Percentiles rank a stretch among this genome's conserved stretches.
Conservation (phyloP, 2,113 vertebrate species). For the Reinhardtius hippoglossoides region DNA sequence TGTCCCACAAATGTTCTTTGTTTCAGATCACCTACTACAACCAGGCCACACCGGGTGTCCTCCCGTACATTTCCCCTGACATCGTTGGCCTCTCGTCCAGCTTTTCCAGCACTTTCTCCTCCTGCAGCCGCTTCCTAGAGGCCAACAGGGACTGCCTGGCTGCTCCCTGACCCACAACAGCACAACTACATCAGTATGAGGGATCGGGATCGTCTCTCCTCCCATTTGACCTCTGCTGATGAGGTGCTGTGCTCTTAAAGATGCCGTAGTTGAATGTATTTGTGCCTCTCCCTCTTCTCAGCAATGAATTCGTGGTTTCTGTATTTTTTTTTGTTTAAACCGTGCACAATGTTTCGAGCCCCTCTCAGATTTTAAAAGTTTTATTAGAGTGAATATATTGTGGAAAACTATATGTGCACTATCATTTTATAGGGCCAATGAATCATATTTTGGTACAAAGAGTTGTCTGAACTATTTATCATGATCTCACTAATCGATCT, state of each 20-base stretch:
- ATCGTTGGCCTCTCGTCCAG: constrained; percentile 90
- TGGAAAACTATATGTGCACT: constrained; percentile 20
- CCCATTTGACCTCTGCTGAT: not conserved
- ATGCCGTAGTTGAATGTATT: constrained; percentile 1
- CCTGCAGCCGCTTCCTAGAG: constrained; percentile 90
- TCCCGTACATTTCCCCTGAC: constrained; percentile 92
- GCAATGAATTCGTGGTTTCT: not conserved
- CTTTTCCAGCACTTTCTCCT: constrained; percentile 86
- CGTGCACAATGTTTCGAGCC: not conserved
- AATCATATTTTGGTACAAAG: constrained; percentile 12
- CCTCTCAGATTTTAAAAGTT: constrained; percentile 20
- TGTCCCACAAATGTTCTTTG: not conserved
- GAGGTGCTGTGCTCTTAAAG: not conserved
- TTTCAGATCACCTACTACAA: constrained; percentile 95
- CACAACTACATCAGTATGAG: not conserved
- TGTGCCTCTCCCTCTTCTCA: not conserved
- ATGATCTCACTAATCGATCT: not conserved
- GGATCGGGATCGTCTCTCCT: not conserved
- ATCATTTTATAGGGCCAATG: constrained; percentile 25
- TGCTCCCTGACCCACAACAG: constrained; percentile 19
- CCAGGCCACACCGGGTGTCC: constrained; percentile 89
- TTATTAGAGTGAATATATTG: constrained; percentile 16
- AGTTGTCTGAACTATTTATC: constrained; percentile 16
- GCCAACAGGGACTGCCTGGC: constrained; percentile 84
- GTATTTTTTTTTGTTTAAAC: not conserved